Percentiles rank a stretch among this genome's conserved stretches.
Evolutionary conservation across 2,113 vertebrate species (phyloP).

Genomic region (Cairina moschata): DNA sequence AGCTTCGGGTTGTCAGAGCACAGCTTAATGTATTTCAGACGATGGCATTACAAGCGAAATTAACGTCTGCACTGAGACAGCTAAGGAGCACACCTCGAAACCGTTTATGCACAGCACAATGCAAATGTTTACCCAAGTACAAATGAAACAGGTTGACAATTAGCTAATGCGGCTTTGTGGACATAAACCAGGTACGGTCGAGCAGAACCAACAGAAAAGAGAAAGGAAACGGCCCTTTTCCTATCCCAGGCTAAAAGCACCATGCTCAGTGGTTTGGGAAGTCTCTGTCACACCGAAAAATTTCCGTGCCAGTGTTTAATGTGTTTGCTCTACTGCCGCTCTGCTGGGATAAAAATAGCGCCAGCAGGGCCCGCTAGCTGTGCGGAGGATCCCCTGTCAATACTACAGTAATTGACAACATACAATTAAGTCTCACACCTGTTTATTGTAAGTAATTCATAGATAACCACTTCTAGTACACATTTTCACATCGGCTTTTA

Average conservation of each 20-base stretch:
- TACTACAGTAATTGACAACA: slow-evolving; percentile 74
- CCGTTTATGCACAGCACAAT: slow-evolving; percentile 74
- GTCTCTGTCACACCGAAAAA: slow-evolving; percentile 58
- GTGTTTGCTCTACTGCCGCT: slow-evolving; percentile 38
- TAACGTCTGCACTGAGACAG: slow-evolving; percentile 68
- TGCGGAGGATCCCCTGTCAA: slow-evolving; percentile 66
- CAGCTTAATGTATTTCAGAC: slow-evolving; percentile 71
- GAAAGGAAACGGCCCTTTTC: slow-evolving; percentile 72
- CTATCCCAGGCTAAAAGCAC: slow-evolving; percentile 52
- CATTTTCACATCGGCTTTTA: slow-evolving; percentile 62
- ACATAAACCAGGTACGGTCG: slow-evolving; percentile 77
- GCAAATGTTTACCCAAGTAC: slow-evolving; percentile 77
- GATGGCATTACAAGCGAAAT: slow-evolving; percentile 74
- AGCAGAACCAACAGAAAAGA: slow-evolving; percentile 74
- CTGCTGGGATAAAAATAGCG: slow-evolving; percentile 40
- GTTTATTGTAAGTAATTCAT: slow-evolving; percentile 77
- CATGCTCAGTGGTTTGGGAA: slow-evolving; percentile 62
- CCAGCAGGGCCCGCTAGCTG: slow-evolving; percentile 61
- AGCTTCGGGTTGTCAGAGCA: slow-evolving; percentile 72
- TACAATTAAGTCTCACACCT: slow-evolving; percentile 78
- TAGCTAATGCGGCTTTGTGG: slow-evolving; percentile 79
- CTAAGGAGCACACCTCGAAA: slow-evolving; percentile 75
- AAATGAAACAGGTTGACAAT: slow-evolving; percentile 75
- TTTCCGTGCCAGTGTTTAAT: slow-evolving; percentile 42
- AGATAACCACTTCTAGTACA: slow-evolving; percentile 78